Conservation (phyloP, 2,797 vertebrate genomes). For the Lerista edwardsae region DNA sequence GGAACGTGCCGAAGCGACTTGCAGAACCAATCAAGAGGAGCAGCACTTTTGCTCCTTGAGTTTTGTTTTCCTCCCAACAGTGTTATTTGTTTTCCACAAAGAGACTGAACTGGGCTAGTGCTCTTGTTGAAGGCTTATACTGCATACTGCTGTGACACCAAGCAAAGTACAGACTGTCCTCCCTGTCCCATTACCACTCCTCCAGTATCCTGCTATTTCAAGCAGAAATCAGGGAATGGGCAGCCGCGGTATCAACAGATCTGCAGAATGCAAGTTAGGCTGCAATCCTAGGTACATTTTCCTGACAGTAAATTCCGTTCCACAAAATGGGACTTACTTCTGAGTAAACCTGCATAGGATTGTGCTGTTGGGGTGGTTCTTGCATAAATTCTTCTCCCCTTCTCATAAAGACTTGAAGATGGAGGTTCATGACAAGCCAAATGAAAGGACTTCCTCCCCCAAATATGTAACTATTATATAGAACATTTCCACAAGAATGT, state of each 20-base stretch:
- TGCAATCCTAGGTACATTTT: too few species aligned
- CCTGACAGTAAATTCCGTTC: too few species aligned
- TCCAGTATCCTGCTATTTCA: not conserved
- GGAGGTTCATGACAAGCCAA: not conserved
- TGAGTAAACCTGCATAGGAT: too few species aligned
- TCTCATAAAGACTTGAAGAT: not conserved
- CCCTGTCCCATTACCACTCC: not conserved
- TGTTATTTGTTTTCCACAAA: not conserved
- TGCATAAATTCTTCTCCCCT: not conserved
- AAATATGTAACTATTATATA: not conserved
- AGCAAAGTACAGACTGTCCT: too few species aligned
- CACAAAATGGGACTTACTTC: too few species aligned
- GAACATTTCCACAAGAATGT: too few species aligned
- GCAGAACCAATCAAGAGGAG: slow-evolving; percentile 58
- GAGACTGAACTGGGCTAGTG: slow-evolving; percentile 22
- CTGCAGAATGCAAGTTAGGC: not conserved
- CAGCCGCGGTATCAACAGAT: too few species aligned
- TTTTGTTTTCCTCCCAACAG: slow-evolving; percentile 11
- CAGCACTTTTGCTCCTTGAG: slow-evolving; percentile 42
- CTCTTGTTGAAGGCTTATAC: not conserved
- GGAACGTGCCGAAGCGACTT: slow-evolving; percentile 62
- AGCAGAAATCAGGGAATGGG: not conserved
- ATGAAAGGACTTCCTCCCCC: not conserved
- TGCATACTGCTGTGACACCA: not conserved
- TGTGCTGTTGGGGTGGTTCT: too few species aligned